Evolutionary conservation across 2,797 vertebrate genomes (phyloP).

Genomic region (Oophaga sylvatica): DNA sequence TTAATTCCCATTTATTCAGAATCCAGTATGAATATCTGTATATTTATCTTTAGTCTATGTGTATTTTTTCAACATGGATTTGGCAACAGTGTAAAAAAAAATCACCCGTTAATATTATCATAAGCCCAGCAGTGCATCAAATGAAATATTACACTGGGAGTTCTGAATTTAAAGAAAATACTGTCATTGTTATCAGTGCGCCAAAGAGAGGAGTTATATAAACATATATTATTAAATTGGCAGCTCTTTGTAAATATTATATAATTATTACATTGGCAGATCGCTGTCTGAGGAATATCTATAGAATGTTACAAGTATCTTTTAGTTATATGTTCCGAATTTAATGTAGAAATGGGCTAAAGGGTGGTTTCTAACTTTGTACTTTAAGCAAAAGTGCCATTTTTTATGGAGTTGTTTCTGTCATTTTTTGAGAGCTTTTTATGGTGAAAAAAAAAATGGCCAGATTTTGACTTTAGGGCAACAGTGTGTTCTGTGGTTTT

Average conservation of each 20-base stretch:
- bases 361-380: not conserved
- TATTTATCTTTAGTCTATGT: slow-evolving; percentile 47
- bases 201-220: slow-evolving; percentile 50
- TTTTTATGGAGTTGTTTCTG: too few relatives aligned
- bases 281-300: slow-evolving; percentile 28
- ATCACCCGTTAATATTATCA: slow-evolving; percentile 44
- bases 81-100: slow-evolving; percentile 31
- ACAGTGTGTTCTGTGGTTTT: too few relatives aligned
- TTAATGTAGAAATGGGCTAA: not conserved
- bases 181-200: slow-evolving; percentile 49
- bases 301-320: not conserved
- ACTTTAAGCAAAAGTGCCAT: too few relatives aligned
- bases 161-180: slow-evolving; percentile 49
- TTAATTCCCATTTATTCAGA: slow-evolving; percentile 17
- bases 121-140: slow-evolving; percentile 45
- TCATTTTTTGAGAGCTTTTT: too few relatives aligned
- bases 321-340: not conserved
- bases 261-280: slow-evolving; percentile 53
- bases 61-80: slow-evolving; percentile 26
- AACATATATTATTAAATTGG: slow-evolving; percentile 61
- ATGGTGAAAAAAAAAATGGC: too few relatives aligned
- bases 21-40: slow-evolving; percentile 20
- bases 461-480: too few relatives aligned
- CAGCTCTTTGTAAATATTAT: slow-evolving; percentile 48
- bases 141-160: slow-evolving; percentile 55